Conservation (phyloP, 2,797 vertebrate species). For the Trichosurus vulpecula region DNA sequence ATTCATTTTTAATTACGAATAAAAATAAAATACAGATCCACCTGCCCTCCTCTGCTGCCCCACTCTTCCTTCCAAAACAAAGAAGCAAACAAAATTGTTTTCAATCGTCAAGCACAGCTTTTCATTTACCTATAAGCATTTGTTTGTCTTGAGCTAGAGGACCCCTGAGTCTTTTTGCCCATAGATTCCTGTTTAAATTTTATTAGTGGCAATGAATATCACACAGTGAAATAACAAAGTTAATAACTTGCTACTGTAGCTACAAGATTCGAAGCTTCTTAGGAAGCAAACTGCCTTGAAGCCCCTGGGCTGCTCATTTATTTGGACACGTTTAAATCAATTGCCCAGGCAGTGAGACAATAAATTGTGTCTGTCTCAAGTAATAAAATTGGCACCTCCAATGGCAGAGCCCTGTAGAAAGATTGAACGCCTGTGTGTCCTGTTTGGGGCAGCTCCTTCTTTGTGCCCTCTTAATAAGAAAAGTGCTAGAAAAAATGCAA, state of each 20-base stretch:
- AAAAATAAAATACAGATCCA: neutral
- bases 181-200: conserved; percentile 28
- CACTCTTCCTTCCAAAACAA: neutral
- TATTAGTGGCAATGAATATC: conserved; percentile 10
- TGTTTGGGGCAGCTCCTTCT: neutral
- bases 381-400: conserved; percentile 56
- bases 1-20: neutral
- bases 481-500: neutral
- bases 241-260: conserved; percentile 9
- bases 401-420: conserved; percentile 14
- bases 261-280: conserved; percentile 7
- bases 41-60: neutral
- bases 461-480: conserved; percentile 22
- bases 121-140: neutral
- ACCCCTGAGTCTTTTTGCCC: neutral
- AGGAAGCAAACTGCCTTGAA: conserved; percentile 35
- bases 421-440: conserved; percentile 18
- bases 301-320: conserved; percentile 65
- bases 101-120: neutral
- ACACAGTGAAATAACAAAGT: conserved; percentile 16
- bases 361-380: conserved; percentile 48
- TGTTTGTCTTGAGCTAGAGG: neutral
- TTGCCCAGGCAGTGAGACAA: conserved; percentile 46
- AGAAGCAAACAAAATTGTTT: neutral
- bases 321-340: conserved; percentile 72